phyloP scores from a whole-genome alignment of 23 tunicate genomes.

The Corella eumyota region DNA sequence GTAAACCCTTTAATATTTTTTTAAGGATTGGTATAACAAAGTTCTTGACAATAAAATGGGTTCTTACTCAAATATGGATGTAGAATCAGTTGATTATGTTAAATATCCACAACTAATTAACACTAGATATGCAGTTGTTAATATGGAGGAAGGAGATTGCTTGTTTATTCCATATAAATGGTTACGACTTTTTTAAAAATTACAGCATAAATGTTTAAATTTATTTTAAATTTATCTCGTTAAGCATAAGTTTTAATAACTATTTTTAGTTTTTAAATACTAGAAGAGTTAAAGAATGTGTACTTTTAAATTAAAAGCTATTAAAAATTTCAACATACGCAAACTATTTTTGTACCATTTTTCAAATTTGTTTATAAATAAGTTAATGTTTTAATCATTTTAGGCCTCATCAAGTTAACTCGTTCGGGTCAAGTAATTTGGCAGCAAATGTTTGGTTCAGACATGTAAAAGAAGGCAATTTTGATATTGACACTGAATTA shows the following conservation, averaged over 20 bases:
- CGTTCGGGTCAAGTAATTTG: conserved; percentile 48
- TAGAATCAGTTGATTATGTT: conserved; percentile 42
- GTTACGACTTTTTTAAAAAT: too few relatives aligned
- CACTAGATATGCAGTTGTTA: conserved; percentile 24
- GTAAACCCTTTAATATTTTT: not conserved
- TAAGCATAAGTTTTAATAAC: too few relatives aligned
- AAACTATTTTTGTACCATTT: too few relatives aligned
- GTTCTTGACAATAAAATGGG: conserved; percentile 17
- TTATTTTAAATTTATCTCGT: too few relatives aligned
- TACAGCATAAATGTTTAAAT: too few relatives aligned
- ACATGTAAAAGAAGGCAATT: not conserved
- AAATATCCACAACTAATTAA: conserved; percentile 28
- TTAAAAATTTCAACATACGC: too few relatives aligned
- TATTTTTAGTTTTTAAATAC: too few relatives aligned
- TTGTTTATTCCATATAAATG: conserved; percentile 43
- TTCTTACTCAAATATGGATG: conserved; percentile 39
- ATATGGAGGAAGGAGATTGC: conserved; percentile 53
- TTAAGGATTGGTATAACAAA: conserved; percentile 22
- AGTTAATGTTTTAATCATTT: not conserved
- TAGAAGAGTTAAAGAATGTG: too few relatives aligned
- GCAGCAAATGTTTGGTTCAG: conserved; percentile 48
- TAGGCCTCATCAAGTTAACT: conserved; percentile 53
- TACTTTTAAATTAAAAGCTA: too few relatives aligned
- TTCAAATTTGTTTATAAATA: too few relatives aligned
- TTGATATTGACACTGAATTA: conserved; percentile 7